phyloP scores from a whole-genome alignment of 2,797 vertebrate species.

The Sebastolobus altivelis region DNA sequence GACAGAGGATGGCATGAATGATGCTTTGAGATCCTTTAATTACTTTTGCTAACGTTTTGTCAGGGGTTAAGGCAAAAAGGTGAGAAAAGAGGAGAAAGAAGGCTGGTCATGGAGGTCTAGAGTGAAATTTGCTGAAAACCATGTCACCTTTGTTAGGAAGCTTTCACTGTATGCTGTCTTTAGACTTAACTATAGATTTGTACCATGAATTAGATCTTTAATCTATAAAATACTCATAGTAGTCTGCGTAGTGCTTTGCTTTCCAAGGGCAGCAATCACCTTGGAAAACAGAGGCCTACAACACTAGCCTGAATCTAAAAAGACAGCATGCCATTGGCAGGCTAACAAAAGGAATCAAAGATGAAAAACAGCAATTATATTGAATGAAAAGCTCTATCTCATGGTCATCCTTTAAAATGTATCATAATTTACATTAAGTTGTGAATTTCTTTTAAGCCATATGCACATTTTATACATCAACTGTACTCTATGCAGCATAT shows the following conservation, averaged over 20 bases:
- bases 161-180: not conserved
- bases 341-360: not conserved
- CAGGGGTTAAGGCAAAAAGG: not conserved
- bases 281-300: constrained; percentile 6
- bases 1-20: not conserved
- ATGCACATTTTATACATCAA: not conserved
- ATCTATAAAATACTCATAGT: not conserved
- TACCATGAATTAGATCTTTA: not conserved
- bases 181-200: constrained; percentile 2
- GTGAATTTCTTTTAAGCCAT: not conserved
- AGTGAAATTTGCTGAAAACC: constrained; percentile 22
- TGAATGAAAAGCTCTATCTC: not conserved
- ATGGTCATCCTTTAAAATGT: not conserved
- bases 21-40: not conserved
- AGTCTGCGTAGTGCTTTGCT: constrained; percentile 10
- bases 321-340: not conserved
- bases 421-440: not conserved
- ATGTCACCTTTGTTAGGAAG: constrained; percentile 21
- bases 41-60: not conserved
- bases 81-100: not conserved
- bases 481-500: not conserved
- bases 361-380: not conserved
- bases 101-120: constrained; percentile 7
- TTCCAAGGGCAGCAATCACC: constrained; percentile 34
- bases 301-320: not conserved